Evolutionary conservation across 1,140 invertebrate species (phyloP).

Genomic region (Drosophila rufa): DNA sequence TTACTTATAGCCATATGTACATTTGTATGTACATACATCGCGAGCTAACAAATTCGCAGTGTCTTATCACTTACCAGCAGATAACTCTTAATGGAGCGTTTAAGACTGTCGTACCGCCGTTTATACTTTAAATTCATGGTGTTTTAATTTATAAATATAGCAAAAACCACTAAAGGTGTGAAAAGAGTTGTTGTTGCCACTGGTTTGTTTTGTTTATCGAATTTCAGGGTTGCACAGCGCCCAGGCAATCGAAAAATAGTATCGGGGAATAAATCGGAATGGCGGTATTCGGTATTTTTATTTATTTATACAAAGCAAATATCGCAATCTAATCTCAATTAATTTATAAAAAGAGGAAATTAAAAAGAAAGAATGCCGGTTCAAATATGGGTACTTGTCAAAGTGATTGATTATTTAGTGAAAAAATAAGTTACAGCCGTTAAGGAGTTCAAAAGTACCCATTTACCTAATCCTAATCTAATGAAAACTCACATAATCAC

Average conservation of each 20-base stretch:
- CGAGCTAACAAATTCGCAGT: not conserved
- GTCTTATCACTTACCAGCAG: constrained; percentile 9
- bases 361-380: not conserved
- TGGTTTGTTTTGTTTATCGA: constrained; percentile 41
- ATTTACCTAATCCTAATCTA: not conserved
- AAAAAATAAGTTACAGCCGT: not conserved
- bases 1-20: not conserved
- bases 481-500: constrained; percentile 1
- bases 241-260: not conserved
- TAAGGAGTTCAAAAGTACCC: not conserved
- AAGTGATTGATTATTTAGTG: not conserved
- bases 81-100: constrained; percentile 30
- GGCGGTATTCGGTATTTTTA: constrained; percentile 10
- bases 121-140: constrained; percentile 39
- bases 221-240: not conserved
- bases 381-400: not conserved
- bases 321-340: constrained; percentile 18
- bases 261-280: not conserved
- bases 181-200: not conserved
- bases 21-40: no score
- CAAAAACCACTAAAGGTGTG: constrained; percentile 2
- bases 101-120: constrained; percentile 28
- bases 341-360: not conserved
- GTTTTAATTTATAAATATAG: constrained; percentile 38
- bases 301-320: constrained; percentile 8